These are phyloP conservation scores for Autographa pulchrina DNA, from an alignment of 2,888 invertebrate species.

Conservation along the genomic window DNA sequence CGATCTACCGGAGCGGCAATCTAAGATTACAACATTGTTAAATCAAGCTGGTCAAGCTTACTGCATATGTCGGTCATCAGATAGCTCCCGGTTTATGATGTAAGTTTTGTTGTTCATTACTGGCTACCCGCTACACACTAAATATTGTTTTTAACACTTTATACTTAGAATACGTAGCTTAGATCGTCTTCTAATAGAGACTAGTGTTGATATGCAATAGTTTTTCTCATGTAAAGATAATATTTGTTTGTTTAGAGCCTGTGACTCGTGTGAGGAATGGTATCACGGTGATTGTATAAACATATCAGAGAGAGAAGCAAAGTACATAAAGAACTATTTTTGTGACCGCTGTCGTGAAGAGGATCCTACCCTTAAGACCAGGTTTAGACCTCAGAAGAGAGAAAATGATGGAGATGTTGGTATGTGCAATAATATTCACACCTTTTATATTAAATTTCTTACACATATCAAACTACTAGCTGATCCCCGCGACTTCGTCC, in stretches of 20 bases:
- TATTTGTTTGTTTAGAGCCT: slow-evolving; percentile 91
- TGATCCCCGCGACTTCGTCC: too few relatives aligned
- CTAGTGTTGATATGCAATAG: neutral
- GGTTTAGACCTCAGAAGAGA: slow-evolving; percentile 86
- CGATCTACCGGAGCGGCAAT: slow-evolving; percentile 96
- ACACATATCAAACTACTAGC: too few relatives aligned
- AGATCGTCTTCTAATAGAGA: neutral
- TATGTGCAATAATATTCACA: slow-evolving; percentile 43
- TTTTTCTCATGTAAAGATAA: neutral
- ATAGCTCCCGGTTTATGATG: slow-evolving; percentile 99
- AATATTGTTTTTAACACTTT: neutral
- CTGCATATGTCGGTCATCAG: slow-evolving; percentile 98
- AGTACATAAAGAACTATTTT: slow-evolving; percentile 97
- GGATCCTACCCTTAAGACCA: slow-evolving; percentile 93
- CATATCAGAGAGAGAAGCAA: slow-evolving; percentile 97
- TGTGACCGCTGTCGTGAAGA: slow-evolving; percentile 96
- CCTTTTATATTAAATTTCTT: too few relatives aligned
- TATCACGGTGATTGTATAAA: slow-evolving; percentile 99
- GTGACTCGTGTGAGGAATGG: slow-evolving; percentile 99
- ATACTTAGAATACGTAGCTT: neutral
- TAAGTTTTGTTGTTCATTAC: slow-evolving; percentile 79
- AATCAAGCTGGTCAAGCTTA: slow-evolving; percentile 98
- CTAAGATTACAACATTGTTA: slow-evolving; percentile 95
- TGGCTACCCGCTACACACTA: neutral
- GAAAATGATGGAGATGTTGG: slow-evolving; percentile 84